Base-by-base conservation (phyloP, 1,140 invertebrate genomes). In the Lithobius niger region DNA sequence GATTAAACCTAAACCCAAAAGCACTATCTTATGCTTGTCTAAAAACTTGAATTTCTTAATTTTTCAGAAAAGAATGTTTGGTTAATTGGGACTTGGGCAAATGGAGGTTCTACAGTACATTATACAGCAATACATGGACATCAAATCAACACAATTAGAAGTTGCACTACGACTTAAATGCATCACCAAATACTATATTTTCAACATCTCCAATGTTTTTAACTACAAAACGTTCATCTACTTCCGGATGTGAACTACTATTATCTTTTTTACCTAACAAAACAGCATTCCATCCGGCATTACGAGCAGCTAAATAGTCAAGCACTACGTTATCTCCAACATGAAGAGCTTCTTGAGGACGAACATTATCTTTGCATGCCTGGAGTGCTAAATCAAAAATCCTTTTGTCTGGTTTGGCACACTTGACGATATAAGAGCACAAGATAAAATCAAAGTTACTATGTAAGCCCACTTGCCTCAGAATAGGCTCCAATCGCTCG, bases 371-470 rank as follows among this genome's bases (percentile, higher is more conserved):
- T n/a, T 19, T n/a, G 15, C n/a, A 13, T 28, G 52, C 25, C 3
- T 27, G 26, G 44, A 88, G 69, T 1, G 87, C 87, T 60, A 78
- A 69, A 40, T 79, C 59, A 64, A 92, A 95, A 60, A 93, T 90
- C 57, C 69, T 67, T 16, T 69, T 62, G 65, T 81, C 70, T 0
- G 90, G 89, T 71, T 95, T 94, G 60, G 81, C 79, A 45, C 72
- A 70, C n/a, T 81, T 79, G 45, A 76, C 72, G 31, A 78, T 74
- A 62, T 88, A 86, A 0, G 88, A 92, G 1, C 79, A 80, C 18
- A 91, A 55, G 44, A 90, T 71, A 73, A 92, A 93, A 60, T 83
- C 75, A 72, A 93, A 89, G 64, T 81, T 82, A 25, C 78, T 66
- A 43, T 72, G 64, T 3, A 93, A 67, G 24, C 76, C 77, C 13